phyloP scores from a whole-genome alignment of 1,140 invertebrate species.

The Brachionus angularis region DNA sequence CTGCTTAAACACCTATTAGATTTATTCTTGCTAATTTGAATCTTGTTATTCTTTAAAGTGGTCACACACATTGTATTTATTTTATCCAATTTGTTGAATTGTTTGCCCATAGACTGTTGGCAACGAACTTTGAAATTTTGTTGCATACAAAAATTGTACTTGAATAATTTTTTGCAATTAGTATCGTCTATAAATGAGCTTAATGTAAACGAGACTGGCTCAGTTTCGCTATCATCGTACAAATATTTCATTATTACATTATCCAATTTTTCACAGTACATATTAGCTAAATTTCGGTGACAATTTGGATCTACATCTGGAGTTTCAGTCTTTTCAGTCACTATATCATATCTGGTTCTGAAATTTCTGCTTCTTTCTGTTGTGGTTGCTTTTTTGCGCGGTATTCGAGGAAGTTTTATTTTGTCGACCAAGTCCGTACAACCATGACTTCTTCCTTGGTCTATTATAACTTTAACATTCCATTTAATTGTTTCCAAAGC shows the following conservation, averaged over 20 bases:
- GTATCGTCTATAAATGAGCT: background rate
- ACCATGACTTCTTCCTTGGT: slow-evolving; percentile 33
- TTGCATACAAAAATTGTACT: slow-evolving; percentile 5
- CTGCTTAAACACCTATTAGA: no score
- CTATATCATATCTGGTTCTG: background rate
- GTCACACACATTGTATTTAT: background rate
- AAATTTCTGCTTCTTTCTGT: slow-evolving; percentile 30
- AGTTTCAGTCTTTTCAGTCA: background rate
- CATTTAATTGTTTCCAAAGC: slow-evolving; percentile 42
- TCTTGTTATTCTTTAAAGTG: no score
- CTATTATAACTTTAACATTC: slow-evolving; percentile 27
- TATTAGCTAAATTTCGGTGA: slow-evolving; percentile 23
- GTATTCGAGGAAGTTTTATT: slow-evolving; percentile 35
- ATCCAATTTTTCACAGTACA: slow-evolving; percentile 20
- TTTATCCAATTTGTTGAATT: background rate
- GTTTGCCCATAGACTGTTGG: background rate
- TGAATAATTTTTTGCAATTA: slow-evolving; percentile 15
- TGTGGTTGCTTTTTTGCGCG: slow-evolving; percentile 31
- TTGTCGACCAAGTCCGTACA: slow-evolving; percentile 25
- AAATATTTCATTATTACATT: slow-evolving; percentile 3
- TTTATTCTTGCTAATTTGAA: no score
- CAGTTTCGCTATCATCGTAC: background rate
- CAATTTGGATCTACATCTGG: slow-evolving; percentile 20
- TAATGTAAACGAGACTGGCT: no score
- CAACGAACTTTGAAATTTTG: slow-evolving; percentile 5